Evolutionary conservation across 2,888 invertebrate species (phyloP).

Genomic region (Allolobophora icterica): DNA sequence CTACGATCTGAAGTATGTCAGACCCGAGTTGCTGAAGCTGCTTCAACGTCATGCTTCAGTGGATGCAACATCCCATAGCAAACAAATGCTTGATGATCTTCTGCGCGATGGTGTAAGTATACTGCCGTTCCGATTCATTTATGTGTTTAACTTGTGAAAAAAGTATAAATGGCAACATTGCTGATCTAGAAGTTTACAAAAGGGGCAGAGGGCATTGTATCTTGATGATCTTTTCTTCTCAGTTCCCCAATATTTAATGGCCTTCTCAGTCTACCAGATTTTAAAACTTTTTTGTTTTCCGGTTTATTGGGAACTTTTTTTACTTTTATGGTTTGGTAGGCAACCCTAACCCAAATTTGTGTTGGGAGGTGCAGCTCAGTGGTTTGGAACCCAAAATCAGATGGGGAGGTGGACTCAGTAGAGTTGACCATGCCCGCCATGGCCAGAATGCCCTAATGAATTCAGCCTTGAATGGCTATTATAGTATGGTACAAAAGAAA

Average conservation of each 20-base stretch:
- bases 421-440: too few relatives aligned
- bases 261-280: neutral
- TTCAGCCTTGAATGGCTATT: neutral
- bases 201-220: neutral
- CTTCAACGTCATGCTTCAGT: constrained; percentile 36
- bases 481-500: too few relatives aligned
- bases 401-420: neutral
- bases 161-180: neutral
- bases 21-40: constrained; percentile 47
- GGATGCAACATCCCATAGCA: neutral
- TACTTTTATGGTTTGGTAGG: neutral
- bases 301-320: neutral
- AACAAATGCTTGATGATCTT: constrained; percentile 39
- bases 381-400: neutral
- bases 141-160: neutral
- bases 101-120: constrained; percentile 46
- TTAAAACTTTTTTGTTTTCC: too few relatives aligned
- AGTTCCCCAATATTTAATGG: neutral
- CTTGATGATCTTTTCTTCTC: neutral
- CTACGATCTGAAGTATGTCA: constrained; percentile 52
- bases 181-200: neutral
- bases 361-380: too few relatives aligned
- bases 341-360: neutral
- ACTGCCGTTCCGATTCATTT: neutral
- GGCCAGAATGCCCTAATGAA: neutral